Percentiles rank a stretch among this genome's conserved stretches.
Conservation (phyloP, 2,113 vertebrate genomes). For the Pteropus alecto region DNA sequence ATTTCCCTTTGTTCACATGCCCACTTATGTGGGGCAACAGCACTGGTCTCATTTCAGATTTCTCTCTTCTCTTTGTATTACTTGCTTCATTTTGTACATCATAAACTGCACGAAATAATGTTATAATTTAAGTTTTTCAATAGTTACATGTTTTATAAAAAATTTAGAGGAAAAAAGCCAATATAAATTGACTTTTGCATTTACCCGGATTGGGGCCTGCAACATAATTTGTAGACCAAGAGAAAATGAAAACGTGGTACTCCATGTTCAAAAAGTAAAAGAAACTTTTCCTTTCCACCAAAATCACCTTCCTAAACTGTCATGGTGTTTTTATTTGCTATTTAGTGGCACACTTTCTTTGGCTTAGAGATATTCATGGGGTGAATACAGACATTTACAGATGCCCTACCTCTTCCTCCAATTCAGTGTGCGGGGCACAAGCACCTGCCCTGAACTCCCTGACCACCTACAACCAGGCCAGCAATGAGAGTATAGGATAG, state of each 20-base stretch:
- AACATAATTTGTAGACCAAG: background rate
- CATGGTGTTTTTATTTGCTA: background rate
- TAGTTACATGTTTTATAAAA: background rate
- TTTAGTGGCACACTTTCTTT: background rate
- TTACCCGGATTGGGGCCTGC: background rate
- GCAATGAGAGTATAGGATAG: background rate
- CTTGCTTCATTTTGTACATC: background rate
- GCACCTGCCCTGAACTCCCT: background rate
- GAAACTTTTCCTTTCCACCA: background rate
- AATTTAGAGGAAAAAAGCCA: background rate
- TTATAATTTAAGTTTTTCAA: background rate
- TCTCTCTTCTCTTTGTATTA: background rate
- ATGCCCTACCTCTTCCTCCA: fast-evolving
- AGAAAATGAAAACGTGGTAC: background rate
- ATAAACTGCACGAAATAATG: background rate
- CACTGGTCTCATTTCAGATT: background rate
- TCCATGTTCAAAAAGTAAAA: background rate
- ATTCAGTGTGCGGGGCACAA: background rate
- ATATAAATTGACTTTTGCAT: background rate
- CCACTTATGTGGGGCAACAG: background rate
- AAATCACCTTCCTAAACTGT: background rate
- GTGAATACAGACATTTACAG: background rate
- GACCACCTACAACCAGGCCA: fast-evolving
- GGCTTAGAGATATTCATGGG: background rate
- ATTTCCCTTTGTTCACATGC: background rate